Base-by-base conservation (phyloP, 2,888 invertebrate species). In the Theristus sp. region DNA sequence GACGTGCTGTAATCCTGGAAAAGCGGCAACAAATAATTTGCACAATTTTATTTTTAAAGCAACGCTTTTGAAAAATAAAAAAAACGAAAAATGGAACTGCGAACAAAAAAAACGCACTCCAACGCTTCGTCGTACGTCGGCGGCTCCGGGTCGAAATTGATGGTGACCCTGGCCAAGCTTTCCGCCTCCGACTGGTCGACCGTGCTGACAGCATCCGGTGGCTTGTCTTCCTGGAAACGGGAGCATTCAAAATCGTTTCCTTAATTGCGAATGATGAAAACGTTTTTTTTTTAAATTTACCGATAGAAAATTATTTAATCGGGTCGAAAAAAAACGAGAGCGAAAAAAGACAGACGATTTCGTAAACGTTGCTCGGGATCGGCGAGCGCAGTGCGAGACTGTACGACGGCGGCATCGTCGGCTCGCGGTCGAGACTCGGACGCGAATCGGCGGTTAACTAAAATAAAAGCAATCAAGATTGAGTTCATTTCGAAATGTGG, bases 141-240 rank as follows among this genome's bases (percentile, higher is more conserved):
- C n/a, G 61, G 61, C 24, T 30, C 24, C 2, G 61, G 61, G 2
- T 61, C 59, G 30, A 61, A 59, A 26, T 61, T 59, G 22, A 61
- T 30, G 2, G 61, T 61, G 47, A 61, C 59, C 38, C 29, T 31
- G 3, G 29, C 56, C 22, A 56, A 22, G 46, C 56, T 52, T 1
- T 57, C 31, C 24, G 17, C 49, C 10, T 60, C 60, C 2, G 20
- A 22, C 2, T 58, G 25, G 10, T 27, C 24, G 3, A 2, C 22
- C 10, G 2, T 6, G 22, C 10, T 27, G 3, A 27, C 26, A 10
- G 2, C 27, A 10, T 25, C 26, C 26, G 27, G 10, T 10, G 1
- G 6, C 54, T 54, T 22, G 26, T 54, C 54, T 49, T 49, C n/a
- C n/a, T 49, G 20, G n/a, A 20, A 38, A 10, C 38, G 20, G n/a